Evolutionary conservation across 2,888 invertebrate genomes (phyloP).

Genomic region (Trissoscelio sp.): DNA sequence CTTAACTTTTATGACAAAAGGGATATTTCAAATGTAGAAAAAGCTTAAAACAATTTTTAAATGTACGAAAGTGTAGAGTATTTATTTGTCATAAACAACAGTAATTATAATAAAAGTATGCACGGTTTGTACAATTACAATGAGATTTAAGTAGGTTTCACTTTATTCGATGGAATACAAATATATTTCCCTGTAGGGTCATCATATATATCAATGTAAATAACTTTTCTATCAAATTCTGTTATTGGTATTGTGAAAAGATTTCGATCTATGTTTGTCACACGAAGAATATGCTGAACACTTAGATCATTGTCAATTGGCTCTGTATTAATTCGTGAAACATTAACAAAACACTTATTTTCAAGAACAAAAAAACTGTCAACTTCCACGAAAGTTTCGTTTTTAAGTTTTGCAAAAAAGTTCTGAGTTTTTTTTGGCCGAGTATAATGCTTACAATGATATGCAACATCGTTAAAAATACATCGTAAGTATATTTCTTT

Average conservation of each 20-base stretch:
- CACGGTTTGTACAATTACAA: too few species aligned
- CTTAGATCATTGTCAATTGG: not conserved
- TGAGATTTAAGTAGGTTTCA: not conserved
- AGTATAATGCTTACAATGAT: not conserved
- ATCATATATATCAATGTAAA: slow-evolving; percentile 9
- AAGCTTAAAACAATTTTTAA: too few species aligned
- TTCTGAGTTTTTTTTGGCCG: slow-evolving; percentile 9
- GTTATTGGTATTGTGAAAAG: not conserved
- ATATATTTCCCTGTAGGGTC: slow-evolving; percentile 8
- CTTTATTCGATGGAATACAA: not conserved
- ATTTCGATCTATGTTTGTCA: not conserved
- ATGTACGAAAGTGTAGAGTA: too few species aligned
- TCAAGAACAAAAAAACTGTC: not conserved
- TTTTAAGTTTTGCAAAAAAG: not conserved
- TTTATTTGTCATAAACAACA: too few species aligned
- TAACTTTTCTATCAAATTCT: not conserved
- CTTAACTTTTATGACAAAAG: too few species aligned
- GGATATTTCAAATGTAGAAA: too few species aligned
- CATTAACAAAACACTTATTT: not conserved
- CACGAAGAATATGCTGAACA: slow-evolving; percentile 4
- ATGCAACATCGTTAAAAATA: not conserved
- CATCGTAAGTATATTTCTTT: slow-evolving; percentile 1
- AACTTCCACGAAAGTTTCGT: not conserved
- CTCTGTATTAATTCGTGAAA: not conserved
- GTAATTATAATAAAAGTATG: too few species aligned